phyloP scores from a whole-genome alignment of 1,140 invertebrate genomes.

The Arctopsyche grandis region DNA sequence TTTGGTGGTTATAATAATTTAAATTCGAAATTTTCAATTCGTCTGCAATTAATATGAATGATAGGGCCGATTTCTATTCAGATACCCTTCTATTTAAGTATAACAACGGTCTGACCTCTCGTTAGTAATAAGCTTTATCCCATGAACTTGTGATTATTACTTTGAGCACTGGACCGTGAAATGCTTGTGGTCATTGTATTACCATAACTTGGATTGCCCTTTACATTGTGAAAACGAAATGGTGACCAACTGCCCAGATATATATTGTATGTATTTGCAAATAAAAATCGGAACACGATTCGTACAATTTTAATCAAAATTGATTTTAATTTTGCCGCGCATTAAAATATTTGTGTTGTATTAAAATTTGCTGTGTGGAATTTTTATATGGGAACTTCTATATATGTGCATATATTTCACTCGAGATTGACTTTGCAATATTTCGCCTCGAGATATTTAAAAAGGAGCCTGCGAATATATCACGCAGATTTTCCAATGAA shows the following conservation, averaged over 20 bases:
- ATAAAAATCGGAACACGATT: no score
- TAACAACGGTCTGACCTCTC: slow-evolving; percentile 5
- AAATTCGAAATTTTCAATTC: slow-evolving; percentile 14
- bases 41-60: neutral
- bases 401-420: no score
- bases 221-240: slow-evolving; percentile 25
- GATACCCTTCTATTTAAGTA: slow-evolving; percentile 27
- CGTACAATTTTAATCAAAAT: no score
- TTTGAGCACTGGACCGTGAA: slow-evolving; percentile 36
- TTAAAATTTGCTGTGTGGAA: no score
- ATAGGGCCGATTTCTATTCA: slow-evolving; percentile 20
- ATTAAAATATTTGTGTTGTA: no score
- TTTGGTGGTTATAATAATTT: neutral
- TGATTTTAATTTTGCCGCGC: no score
- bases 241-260: neutral
- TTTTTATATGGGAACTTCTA: no score
- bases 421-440: no score
- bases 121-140: slow-evolving; percentile 38
- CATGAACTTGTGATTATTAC: slow-evolving; percentile 40
- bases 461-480: no score
- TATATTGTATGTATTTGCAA: no score
- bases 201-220: slow-evolving; percentile 34
- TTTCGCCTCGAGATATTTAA: no score
- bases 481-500: neutral
- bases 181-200: slow-evolving; percentile 37